These are phyloP conservation scores for Antitype chi DNA, from an alignment of 2,888 invertebrate species.

Conservation along the genomic window DNA sequence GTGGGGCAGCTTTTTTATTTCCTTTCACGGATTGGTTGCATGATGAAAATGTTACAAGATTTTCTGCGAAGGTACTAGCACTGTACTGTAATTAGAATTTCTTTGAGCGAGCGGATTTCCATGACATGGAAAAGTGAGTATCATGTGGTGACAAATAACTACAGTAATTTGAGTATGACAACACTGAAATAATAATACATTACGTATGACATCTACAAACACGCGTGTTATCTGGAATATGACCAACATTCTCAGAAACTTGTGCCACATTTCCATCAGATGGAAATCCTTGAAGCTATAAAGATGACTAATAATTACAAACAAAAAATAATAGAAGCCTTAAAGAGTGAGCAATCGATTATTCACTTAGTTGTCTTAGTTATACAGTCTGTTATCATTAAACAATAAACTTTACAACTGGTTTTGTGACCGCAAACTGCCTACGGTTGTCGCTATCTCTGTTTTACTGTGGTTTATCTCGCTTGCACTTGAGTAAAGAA, in stretches of 20 bases:
- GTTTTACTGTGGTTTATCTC: slow-evolving; percentile 67
- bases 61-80: neutral
- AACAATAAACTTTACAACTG: slow-evolving; percentile 75
- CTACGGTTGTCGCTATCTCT: slow-evolving; percentile 67
- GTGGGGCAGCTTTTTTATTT: neutral
- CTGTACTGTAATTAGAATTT: neutral
- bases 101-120: neutral
- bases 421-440: slow-evolving; percentile 83
- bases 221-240: slow-evolving; percentile 20
- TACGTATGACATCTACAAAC: slow-evolving; percentile 2
- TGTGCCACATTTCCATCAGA: slow-evolving; percentile 52
- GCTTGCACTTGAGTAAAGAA: slow-evolving; percentile 73
- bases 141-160: slow-evolving; percentile 9
- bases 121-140: neutral
- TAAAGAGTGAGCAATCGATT: slow-evolving; percentile 60
- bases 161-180: slow-evolving; percentile 21
- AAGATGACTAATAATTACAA: slow-evolving; percentile 77
- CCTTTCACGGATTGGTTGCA: neutral
- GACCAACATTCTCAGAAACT: slow-evolving; percentile 38
- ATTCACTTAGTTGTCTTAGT: slow-evolving; percentile 66
- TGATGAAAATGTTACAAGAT: neutral
- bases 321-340: slow-evolving; percentile 74
- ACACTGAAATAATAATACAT: slow-evolving; percentile 16
- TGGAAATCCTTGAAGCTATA: slow-evolving; percentile 65
- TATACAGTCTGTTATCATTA: slow-evolving; percentile 71